phyloP scores from a whole-genome alignment of 2,797 vertebrate genomes.

The Ctenopoma multispine region DNA sequence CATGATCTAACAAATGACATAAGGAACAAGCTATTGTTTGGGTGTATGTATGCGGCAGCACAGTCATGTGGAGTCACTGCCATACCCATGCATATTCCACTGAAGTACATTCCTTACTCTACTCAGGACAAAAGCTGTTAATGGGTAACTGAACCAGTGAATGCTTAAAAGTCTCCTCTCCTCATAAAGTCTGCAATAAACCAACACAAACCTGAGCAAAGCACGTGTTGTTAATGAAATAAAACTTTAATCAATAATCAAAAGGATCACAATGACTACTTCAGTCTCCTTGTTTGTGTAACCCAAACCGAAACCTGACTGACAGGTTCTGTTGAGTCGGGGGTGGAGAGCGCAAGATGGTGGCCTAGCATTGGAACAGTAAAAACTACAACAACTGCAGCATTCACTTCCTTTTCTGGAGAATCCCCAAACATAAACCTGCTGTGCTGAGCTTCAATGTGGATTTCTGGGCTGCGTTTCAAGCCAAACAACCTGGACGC shows the following conservation, averaged over 20 bases:
- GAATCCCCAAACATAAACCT: conserved; percentile 6
- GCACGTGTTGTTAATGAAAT: background rate
- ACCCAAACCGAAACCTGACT: conserved; percentile 73
- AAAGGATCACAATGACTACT: conserved; percentile 7
- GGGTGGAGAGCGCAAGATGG: conserved; percentile 65
- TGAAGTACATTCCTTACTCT: conserved; percentile 40
- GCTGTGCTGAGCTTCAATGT: background rate
- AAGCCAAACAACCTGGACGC: background rate
- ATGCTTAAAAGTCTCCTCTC: conserved; percentile 13
- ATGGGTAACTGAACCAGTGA: conserved; percentile 55
- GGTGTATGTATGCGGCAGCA: conserved; percentile 17
- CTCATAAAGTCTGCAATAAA: conserved; percentile 4
- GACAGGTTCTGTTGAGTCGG: conserved; percentile 76
- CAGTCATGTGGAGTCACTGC: conserved; percentile 21
- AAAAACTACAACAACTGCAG: conserved; percentile 9
- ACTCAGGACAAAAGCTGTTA: conserved; percentile 45
- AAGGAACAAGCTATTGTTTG: conserved; percentile 10
- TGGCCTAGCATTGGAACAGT: conserved; percentile 4
- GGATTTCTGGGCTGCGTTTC: background rate
- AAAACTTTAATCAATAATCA: conserved; percentile 25
- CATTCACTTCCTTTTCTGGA: conserved; percentile 40
- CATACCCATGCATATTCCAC: conserved; percentile 12
- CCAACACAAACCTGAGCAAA: background rate
- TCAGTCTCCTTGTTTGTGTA: conserved; percentile 54
- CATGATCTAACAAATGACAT: no score